phyloP scores from a whole-genome alignment of 1,140 invertebrate species.

The Drosophila pseudoananassae region DNA sequence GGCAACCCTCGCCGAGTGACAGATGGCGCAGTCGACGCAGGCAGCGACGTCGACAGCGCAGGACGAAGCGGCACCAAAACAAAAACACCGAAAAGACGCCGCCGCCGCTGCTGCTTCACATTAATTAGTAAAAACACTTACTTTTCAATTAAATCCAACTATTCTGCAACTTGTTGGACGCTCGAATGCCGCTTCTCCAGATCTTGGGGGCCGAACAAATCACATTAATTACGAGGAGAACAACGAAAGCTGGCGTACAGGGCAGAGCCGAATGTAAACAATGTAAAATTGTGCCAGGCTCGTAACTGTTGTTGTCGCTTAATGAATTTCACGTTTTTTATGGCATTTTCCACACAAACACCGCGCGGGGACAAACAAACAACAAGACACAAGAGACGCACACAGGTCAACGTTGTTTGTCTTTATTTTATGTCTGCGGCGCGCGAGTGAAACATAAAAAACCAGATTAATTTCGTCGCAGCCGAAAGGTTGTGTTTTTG shows the following conservation, averaged over 20 bases:
- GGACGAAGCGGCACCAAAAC: constrained; percentile 73
- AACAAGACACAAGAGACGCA: constrained; percentile 28
- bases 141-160: constrained; percentile 4
- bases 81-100: constrained; percentile 52
- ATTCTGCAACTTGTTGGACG: constrained; percentile 15
- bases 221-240: constrained; percentile 35
- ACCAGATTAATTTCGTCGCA: constrained; percentile 73
- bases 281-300: constrained; percentile 56
- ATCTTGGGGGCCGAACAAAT: constrained; percentile 11
- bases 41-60: constrained; percentile 42
- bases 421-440: constrained; percentile 60
- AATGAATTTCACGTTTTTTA: constrained; percentile 68
- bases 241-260: not conserved
- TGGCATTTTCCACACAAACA: constrained; percentile 68
- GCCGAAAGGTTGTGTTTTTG: constrained; percentile 48
- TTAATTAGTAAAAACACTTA: constrained; percentile 18
- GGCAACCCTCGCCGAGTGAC: constrained; percentile 61
- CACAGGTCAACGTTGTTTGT: constrained; percentile 33
- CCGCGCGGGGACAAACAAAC: constrained; percentile 28
- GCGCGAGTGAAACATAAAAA: constrained; percentile 77
- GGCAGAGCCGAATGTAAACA: constrained; percentile 63
- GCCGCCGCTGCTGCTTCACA: not conserved
- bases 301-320: constrained; percentile 58
- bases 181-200: not conserved
- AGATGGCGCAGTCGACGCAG: constrained; percentile 57